Evolutionary conservation across 2,797 vertebrate genomes (phyloP), one percentile per base, ranked within the genome.

Genomic region (Peromyscus nudipes): DNA sequence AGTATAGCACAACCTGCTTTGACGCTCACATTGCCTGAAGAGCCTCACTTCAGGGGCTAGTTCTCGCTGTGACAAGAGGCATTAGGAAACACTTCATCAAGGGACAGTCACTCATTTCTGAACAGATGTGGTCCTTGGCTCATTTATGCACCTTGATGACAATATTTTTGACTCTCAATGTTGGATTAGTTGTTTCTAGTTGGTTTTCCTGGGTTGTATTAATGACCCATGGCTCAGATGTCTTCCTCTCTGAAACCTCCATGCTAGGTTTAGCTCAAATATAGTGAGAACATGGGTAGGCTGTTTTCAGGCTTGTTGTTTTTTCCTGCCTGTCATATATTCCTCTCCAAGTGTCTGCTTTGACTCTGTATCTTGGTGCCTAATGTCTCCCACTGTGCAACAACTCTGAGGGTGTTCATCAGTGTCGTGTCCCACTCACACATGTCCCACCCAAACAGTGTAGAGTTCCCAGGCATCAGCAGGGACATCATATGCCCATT

Each of bases 141-240:
- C 25, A 37, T 79, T 71, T 89, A 13, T 80, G 11, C 88, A 67
- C 43, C 64, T 37, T 23, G 77, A 91, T 65, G 67, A 43, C 55
- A 69, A 43, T 55, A 95, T 77, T 71, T 92, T 71, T 46, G 62
- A 88, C 4, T 19, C 40, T 80, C 65, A 19, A 2, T 82, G 75
- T 88, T 91, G 77, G 43, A 79, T 75, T 90, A 87, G 79, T 96
- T 82, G 71, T 86, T 29, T 52, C 87, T 23, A 94, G 73, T 14
- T 62, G 80, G 3, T 94, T 92, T 94, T 92, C 75, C 34, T 64
- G 34, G 21, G 77, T 21, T 64, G 19, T 49, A 69, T 88, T 93
- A 46, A 49, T 73, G 83, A 80, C 13, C 49, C 10, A 46, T 65
- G 14, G 14, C n/a, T 89, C 9, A 1, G 4, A 60, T 40, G 77